Evolutionary conservation across 2,888 invertebrate genomes (phyloP).

Genomic region (Napeogenes sylphis): DNA sequence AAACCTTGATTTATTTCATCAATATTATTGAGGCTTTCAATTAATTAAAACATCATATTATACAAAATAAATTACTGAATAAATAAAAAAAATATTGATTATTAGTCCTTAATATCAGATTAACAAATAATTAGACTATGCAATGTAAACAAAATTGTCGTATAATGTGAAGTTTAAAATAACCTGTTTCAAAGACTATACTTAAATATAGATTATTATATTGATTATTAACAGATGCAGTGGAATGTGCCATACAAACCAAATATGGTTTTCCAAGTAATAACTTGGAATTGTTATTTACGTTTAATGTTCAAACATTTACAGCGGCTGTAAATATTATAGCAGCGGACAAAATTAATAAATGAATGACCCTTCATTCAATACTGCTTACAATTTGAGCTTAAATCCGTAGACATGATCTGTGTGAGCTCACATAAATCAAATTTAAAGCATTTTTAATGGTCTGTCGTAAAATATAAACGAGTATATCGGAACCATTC

Average conservation of each 20-base stretch:
- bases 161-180: too few relatives aligned
- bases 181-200: too few relatives aligned
- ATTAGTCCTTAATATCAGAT: too few relatives aligned
- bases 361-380: constrained; percentile 69
- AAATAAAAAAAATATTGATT: too few relatives aligned
- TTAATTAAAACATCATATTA: neutral
- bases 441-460: constrained; percentile 71
- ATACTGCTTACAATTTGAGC: constrained; percentile 53
- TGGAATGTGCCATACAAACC: constrained; percentile 19
- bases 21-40: neutral
- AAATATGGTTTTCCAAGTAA: too few relatives aligned
- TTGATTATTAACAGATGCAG: constrained; percentile 7
- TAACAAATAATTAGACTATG: too few relatives aligned
- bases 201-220: too few relatives aligned
- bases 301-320: constrained; percentile 64
- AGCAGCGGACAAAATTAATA: constrained; percentile 66
- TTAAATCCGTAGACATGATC: constrained; percentile 55
- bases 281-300: constrained; percentile 21
- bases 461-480: constrained; percentile 58
- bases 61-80: too few relatives aligned
- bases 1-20: constrained; percentile 6
- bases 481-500: constrained; percentile 45
- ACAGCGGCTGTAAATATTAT: constrained; percentile 63
- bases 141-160: too few relatives aligned
- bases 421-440: constrained; percentile 61